phyloP scores from a whole-genome alignment of 2,888 invertebrate genomes.

The Eumacrocentrus americanus region DNA sequence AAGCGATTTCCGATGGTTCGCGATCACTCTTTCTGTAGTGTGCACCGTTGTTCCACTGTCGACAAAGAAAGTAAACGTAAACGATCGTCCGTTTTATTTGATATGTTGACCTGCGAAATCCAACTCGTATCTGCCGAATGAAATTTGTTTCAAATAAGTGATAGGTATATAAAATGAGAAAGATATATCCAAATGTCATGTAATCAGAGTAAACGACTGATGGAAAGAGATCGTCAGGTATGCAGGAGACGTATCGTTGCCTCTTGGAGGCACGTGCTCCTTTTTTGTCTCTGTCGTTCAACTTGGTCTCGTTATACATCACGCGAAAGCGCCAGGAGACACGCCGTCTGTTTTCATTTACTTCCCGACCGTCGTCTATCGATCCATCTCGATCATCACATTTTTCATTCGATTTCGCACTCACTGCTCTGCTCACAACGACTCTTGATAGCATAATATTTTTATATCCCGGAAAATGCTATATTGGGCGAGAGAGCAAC shows the following conservation, averaged over 20 bases:
- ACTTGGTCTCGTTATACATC: slow-evolving; percentile 10
- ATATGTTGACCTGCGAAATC: no score
- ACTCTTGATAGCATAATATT: background rate
- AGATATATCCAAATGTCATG: no score
- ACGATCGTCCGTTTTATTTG: no score
- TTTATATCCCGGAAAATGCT: no score
- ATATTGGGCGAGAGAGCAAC: no score
- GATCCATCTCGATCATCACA: slow-evolving; percentile 17
- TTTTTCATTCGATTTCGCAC: slow-evolving; percentile 13
- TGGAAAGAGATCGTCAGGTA: background rate
- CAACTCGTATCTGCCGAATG: no score
- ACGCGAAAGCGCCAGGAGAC: background rate
- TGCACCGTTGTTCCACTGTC: no score
- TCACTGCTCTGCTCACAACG: background rate
- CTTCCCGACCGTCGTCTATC: background rate
- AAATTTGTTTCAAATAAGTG: no score
- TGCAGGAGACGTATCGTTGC: background rate
- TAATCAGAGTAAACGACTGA: no score
- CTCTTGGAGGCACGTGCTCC: background rate
- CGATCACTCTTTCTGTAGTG: background rate
- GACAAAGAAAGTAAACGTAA: no score
- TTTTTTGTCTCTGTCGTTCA: slow-evolving; percentile 3
- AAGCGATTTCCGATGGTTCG: slow-evolving; percentile 28
- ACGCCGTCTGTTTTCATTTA: slow-evolving; percentile 23
- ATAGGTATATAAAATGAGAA: no score